Base-by-base conservation (phyloP, 2,888 invertebrate genomes). In the Luperina testacea region DNA sequence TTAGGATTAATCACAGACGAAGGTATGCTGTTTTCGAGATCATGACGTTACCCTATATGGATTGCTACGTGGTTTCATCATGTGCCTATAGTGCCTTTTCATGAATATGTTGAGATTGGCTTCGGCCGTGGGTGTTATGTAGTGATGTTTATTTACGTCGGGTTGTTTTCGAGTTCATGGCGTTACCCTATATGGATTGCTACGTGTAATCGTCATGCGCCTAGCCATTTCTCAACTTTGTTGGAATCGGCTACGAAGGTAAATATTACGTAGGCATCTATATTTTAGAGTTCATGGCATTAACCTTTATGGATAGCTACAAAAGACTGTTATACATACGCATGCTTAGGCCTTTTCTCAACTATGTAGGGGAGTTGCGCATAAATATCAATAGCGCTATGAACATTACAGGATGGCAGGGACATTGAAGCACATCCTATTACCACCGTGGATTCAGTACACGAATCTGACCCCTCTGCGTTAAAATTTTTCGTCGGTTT, bases 61-160 rank as follows among this genome's bases (percentile, higher is more conserved):
- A 38, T 15, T 42, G 38, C n/a, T 51, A 67, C n/a, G 48, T 38
- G 42, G 27, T 64, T 64, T 20, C 32, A 27, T 20, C 20, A 38
- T 11, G 45, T 45, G 45, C 7, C 38, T 27, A 38, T 38, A 20
- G 24, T 57, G 57, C 15, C 8, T 38, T 57, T 38, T 8, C 4
- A n/a, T 8, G 13, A 45, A 13, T 8, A 27, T 45, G 6, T 51
- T n/a, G 24, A 17, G 27, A 27, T 64, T 8, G 7, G 8, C 17
- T 53, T 24, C 38, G 32, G 63, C 80, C 77, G 80, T 78, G 77
- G 65, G 45, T 65, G 32, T 75, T 81, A 82, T 71, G 76, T 77
- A 63, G 13, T 2, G 11, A 20, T 15, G 24, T 76, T 57, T 57
- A 3, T 57, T 57, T 53, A 77, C 75, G 76, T 80, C 77, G 68